These are phyloP conservation scores for Elgaria multicarinata DNA, from an alignment of 2,113 vertebrate species.

Conservation along the genomic window DNA sequence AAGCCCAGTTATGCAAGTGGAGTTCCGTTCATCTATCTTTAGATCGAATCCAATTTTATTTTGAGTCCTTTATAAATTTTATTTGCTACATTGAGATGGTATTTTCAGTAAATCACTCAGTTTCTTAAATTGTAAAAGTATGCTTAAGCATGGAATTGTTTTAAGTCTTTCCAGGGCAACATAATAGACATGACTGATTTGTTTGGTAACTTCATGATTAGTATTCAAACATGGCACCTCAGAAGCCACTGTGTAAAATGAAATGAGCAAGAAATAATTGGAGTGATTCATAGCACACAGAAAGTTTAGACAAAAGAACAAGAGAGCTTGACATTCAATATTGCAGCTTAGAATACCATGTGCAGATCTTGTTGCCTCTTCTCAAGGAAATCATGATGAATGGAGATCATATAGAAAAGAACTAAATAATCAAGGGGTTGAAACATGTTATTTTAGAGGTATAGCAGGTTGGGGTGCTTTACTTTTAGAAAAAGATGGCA, in stretches of 20 bases:
- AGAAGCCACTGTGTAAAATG: background rate
- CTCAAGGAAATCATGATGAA: no score
- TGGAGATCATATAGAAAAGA: no score
- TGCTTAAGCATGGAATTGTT: background rate
- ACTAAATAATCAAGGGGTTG: no score
- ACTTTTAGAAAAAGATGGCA: background rate
- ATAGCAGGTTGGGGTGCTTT: background rate
- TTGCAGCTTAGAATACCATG: background rate
- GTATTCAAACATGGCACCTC: background rate
- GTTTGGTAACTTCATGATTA: background rate
- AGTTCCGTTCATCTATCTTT: background rate
- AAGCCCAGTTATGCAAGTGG: background rate
- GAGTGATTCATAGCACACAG: background rate
- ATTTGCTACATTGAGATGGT: background rate
- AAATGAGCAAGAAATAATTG: background rate
- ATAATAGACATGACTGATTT: background rate
- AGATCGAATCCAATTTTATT: background rate
- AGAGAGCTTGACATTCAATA: background rate
- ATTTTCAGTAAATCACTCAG: background rate
- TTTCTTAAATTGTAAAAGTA: background rate
- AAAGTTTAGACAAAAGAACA: background rate
- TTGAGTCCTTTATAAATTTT: background rate
- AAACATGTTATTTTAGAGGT: background rate
- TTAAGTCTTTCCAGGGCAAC: background rate
- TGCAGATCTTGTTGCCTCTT: no score